A percentile compares a stretch with the other conserved stretches of the same genome.
Evolutionary conservation across 2,797 vertebrate genomes (phyloP).

Genomic region (Craterocephalus amniculus): DNA sequence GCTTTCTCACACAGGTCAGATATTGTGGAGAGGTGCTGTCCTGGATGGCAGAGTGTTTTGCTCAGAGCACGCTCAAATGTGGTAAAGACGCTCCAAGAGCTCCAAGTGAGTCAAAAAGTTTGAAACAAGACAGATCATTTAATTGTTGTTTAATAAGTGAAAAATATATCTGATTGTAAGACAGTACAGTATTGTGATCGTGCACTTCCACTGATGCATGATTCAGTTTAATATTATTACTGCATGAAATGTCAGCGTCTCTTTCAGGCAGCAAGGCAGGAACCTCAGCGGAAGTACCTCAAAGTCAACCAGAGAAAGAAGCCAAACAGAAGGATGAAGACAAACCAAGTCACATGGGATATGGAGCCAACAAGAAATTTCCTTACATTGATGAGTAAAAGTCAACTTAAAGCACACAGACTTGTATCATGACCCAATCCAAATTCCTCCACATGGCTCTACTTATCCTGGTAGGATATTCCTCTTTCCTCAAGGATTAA

Average conservation of each 20-base stretch:
- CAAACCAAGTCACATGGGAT: constrained; percentile 46
- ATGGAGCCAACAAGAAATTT: constrained; percentile 68
- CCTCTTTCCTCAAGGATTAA: not conserved
- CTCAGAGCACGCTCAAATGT: constrained; percentile 83
- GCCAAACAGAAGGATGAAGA: constrained; percentile 40
- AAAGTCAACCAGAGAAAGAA: constrained; percentile 54
- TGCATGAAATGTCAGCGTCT: constrained; percentile 45
- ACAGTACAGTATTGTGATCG: not conserved
- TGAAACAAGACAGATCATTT: not conserved
- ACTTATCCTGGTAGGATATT: not conserved
- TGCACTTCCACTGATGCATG: not conserved
- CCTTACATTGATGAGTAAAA: constrained; percentile 77
- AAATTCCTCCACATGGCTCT: too few relatives aligned
- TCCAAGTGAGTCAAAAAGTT: constrained; percentile 71
- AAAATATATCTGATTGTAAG: not conserved
- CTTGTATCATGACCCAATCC: too few relatives aligned
- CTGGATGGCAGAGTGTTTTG: constrained; percentile 86
- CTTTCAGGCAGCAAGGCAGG: constrained; percentile 50
- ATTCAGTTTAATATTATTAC: constrained; percentile 8
- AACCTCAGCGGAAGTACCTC: constrained; percentile 35
- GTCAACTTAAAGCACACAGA: not conserved
- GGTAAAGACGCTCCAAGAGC: constrained; percentile 76
- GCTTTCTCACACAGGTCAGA: constrained; percentile 68
- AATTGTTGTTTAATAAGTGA: not conserved
- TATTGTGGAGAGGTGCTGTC: constrained; percentile 86